These are phyloP conservation scores for Ceratotherium simum DNA, from an alignment of 2,113 vertebrate species.

Conservation along the genomic window DNA sequence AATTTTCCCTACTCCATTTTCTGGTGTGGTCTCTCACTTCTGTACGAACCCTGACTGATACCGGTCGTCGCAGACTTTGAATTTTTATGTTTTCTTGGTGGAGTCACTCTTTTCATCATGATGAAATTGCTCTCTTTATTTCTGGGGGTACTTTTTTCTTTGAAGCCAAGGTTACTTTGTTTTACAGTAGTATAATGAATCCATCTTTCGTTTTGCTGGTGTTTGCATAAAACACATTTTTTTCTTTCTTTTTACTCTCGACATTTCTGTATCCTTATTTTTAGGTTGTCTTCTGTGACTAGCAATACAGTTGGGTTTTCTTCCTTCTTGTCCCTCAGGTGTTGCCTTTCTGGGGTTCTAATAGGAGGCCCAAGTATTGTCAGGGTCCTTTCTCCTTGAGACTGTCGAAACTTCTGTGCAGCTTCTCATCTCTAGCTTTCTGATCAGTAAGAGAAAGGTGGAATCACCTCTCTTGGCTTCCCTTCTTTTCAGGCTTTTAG, in stretches of 20 bases:
- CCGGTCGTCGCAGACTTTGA: background rate
- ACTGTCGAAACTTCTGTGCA: background rate
- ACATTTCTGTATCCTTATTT: background rate
- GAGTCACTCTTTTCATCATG: background rate
- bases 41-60: no score
- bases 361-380: fast-evolving
- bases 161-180: background rate
- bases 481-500: background rate
- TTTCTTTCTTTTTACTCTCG: background rate
- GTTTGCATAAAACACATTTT: background rate
- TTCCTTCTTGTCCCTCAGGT: background rate
- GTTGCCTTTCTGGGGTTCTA: background rate
- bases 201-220: background rate
- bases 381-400: background rate
- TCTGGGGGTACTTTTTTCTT: background rate
- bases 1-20: background rate
- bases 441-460: background rate
- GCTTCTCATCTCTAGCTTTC: background rate
- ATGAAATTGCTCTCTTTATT: background rate
- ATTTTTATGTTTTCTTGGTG: background rate
- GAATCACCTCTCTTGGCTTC: background rate
- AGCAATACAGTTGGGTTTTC: background rate
- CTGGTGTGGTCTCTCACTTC: background rate
- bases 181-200: background rate
- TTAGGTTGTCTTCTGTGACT: background rate